Percentiles rank a stretch among this genome's conserved stretches.
These are phyloP conservation scores for Camelus bactrianus DNA, from an alignment of 2,113 vertebrate genomes.

Conservation along the genomic window DNA sequence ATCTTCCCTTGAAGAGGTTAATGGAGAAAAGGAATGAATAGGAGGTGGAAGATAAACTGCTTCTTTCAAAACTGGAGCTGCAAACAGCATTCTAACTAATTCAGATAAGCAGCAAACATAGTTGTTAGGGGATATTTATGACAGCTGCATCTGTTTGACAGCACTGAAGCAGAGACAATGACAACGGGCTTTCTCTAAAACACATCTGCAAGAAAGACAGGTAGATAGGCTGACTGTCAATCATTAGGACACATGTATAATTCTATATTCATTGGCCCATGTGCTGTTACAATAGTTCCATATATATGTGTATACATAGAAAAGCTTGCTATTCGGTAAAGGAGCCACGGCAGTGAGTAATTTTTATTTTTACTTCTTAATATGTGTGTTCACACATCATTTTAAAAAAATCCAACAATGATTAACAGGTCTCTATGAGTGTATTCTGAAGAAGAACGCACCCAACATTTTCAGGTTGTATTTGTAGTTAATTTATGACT, in stretches of 20 bases:
- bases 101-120: slow-evolving; percentile 81
- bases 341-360: not conserved
- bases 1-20: slow-evolving; percentile 80
- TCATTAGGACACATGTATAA: slow-evolving; percentile 80
- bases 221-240: slow-evolving; percentile 81
- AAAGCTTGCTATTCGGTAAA: slow-evolving; percentile 63
- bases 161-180: slow-evolving; percentile 80
- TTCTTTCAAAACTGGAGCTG: slow-evolving; percentile 77
- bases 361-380: slow-evolving; percentile 70
- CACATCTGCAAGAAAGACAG: slow-evolving; percentile 78
- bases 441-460: not conserved
- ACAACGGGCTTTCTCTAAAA: slow-evolving; percentile 81
- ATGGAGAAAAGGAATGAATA: slow-evolving; percentile 72
- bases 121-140: slow-evolving; percentile 82
- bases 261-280: slow-evolving; percentile 72
- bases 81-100: slow-evolving; percentile 81
- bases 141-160: slow-evolving; percentile 76
- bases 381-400: slow-evolving; percentile 46
- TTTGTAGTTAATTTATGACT: slow-evolving; percentile 54
- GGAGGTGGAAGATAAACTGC: slow-evolving; percentile 78
- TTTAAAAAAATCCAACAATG: not conserved
- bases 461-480: slow-evolving; percentile 42
- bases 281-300: slow-evolving; percentile 65
- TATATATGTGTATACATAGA: not conserved
- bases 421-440: slow-evolving; percentile 5